Evolutionary conservation across 2,113 vertebrate genomes (phyloP), one percentile per base, ranked within the genome.

Genomic region (Labeo rohita): DNA sequence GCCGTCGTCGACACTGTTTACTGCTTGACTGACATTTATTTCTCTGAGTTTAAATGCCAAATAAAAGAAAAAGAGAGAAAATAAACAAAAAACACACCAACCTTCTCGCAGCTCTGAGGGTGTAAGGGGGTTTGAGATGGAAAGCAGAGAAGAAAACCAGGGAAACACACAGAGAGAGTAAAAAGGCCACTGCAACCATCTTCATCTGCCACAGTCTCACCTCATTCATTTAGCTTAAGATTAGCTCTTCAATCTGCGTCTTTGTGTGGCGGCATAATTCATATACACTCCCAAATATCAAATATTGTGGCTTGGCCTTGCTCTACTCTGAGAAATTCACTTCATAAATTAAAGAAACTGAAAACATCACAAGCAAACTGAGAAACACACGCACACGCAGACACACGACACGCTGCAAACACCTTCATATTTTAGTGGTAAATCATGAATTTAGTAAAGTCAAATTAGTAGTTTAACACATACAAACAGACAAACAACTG

Each of bases 81-180:
- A 85, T 77, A 87, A 89, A 81, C 73, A 85, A 98, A 72, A 97
- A 97, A 95, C 97, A 97, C 98, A 99, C 98, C 98, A 99, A 99
- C 98, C 98, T 99, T 99, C 98, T 99, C 98, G 98, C 96, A 99
- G 98, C 97, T 99, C 98, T 99, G 98, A 96, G 97, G 96, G 98
- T 99, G 98, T 97, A 97, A 97, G 97, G 70, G 97, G 97, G 96
- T 98, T 97, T 99, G 98, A 99, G 97, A 98, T 98, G 97, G 96
- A 96, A 95, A 96, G 94, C 94, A 96, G 95, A 97, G 96, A 98
- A 96, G 97, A 97, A 98, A 98, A 97, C 97, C 95, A 95, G 96
- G 97, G 97, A 97, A 97, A 99, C 96, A 99, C 97, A 99, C 97
- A 99, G 82, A 89, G 97, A 99, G 98, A 99, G 97, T 98, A 99